These are phyloP conservation scores for Microdon myrmicae DNA, from an alignment of 2,888 invertebrate genomes.

Conservation along the genomic window DNA sequence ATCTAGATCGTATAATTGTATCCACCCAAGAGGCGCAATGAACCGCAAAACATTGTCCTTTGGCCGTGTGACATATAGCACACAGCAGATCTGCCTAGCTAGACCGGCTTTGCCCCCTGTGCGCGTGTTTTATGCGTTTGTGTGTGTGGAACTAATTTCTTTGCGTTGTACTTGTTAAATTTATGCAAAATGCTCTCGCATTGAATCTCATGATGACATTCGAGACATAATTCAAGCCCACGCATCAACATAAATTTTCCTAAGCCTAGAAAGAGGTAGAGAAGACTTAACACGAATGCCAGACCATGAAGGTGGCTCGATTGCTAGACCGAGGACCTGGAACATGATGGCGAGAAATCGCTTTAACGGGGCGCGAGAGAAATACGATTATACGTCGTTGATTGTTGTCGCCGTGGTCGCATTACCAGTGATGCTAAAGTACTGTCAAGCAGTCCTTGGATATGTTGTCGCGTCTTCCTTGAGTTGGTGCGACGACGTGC, in stretches of 20 bases:
- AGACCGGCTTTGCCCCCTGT: no score
- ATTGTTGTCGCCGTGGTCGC: constrained; percentile 51
- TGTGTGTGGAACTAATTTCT: constrained; percentile 47
- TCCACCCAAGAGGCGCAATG: constrained; percentile 26
- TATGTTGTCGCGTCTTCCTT: constrained; percentile 31
- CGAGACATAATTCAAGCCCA: constrained; percentile 67
- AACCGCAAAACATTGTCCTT: constrained; percentile 46
- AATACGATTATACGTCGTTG: constrained; percentile 52
- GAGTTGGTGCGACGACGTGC: constrained; percentile 9
- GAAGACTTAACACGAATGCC: constrained; percentile 31
- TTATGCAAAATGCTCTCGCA: constrained; percentile 67
- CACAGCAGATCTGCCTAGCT: constrained; percentile 22
- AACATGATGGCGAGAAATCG: constrained; percentile 18
- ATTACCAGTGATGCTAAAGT: constrained; percentile 31
- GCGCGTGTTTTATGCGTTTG: no score
- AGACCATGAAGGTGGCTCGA: constrained; percentile 39
- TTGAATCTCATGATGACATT: constrained; percentile 68
- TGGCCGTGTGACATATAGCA: constrained; percentile 10
- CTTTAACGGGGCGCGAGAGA: constrained; percentile 37
- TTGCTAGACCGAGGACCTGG: constrained; percentile 2
- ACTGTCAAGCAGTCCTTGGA: constrained; percentile 34
- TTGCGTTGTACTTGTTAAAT: constrained; percentile 57
- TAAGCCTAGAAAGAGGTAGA: constrained; percentile 37
- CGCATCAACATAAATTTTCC: constrained; percentile 58
- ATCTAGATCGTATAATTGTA: constrained; percentile 35